Base-by-base conservation (phyloP, 2,113 vertebrate genomes). In the Sapayoa aenigma region DNA sequence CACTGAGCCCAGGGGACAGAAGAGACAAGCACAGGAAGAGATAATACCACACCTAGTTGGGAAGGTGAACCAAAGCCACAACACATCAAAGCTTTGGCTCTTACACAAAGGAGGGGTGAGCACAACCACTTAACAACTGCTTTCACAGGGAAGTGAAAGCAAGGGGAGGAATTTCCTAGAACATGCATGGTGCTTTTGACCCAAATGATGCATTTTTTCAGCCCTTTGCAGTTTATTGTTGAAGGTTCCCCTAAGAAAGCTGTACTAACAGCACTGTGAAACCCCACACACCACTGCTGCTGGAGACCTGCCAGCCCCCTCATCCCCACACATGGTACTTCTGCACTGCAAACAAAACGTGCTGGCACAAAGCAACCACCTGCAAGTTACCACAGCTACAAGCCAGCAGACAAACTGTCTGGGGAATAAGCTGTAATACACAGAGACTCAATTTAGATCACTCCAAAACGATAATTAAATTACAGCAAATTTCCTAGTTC, bases 371-470 rank as follows among this genome's bases (percentile, higher is more conserved):
- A 90, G 73, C 68, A 81, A 60, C 69, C 92, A 93, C 90, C 88
- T 96, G 94, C 85, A 85, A 73, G 74, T 77, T 68, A 88, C 80
- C 84, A 83, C 72, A 94, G 91, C 86, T 89, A 83, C 75, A 76
- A 75, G 63, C 28, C 81, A 77, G 89, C 91, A 90, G 68, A 67
- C 63, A 65, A 90, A 81, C 30, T 22, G 56, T 33, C 90, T 53
- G n/a, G 87, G 87, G 93, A 86, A 46, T 81, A 47, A 67, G 50
- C 46, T 78, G 46, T 31, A 75, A 79, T n/a, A 33, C 20, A 76
- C 13, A 74, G n/a, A 85, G 27, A 85, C 59, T 94, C 78, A 60
- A 93, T 91, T 90, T 77, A 85, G 52, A 83, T 87, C 20, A 18
- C 23, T 74, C 21, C 55, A 52, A 84, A 92, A 84, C 66, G 25